Evolutionary conservation across 2,797 vertebrate species (phyloP), one percentile per base, ranked within the genome.

Genomic region (Uromys caudimaculatus): DNA sequence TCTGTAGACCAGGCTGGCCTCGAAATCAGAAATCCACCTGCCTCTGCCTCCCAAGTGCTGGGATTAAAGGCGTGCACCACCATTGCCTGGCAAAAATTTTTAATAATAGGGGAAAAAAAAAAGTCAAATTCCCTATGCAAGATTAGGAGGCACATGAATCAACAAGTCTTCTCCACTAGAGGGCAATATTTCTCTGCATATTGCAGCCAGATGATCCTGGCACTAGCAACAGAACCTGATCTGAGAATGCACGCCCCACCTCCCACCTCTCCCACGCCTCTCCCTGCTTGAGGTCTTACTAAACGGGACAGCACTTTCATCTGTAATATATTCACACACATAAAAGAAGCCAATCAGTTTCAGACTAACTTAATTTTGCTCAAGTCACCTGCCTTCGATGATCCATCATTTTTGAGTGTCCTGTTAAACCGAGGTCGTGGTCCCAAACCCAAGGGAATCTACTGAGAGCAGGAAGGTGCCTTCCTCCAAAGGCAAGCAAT

Each of bases 141-240:
- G 32, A 60, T 54, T 9, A 79, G 47, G 16, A 7, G 56, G 27
- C 13, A 62, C 29, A 21, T 8, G 27, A 17, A 32, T 69, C 91
- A 93, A 62, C 58, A 52, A 2, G 47, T 44, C 75, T 21, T 2
- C 29, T 58, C 91, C 98, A 97, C 90, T 84, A 96, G 98, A 90
- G 97, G 98, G 96, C 97, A 96, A 94, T 73, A 32, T 97, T 82
- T 91, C 93, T 93, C 92, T 73, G 44, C 6, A 44, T 3, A 35
- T 9, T 91, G 84, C 82, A 73, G 5, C 58, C 12, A 38, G 27
- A 13, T 2, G n/a, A 11, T 6, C 52, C 75, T 82, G 83, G 32
- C 75, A 1, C 19, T 29, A 4, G 29, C 9, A 29, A 67, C 35
- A 44, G 38, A 89, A 71, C 78, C 2, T 0, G 3, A 7, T 5